Conservation (phyloP, 2,113 vertebrate species). For the Hucho hucho region DNA sequence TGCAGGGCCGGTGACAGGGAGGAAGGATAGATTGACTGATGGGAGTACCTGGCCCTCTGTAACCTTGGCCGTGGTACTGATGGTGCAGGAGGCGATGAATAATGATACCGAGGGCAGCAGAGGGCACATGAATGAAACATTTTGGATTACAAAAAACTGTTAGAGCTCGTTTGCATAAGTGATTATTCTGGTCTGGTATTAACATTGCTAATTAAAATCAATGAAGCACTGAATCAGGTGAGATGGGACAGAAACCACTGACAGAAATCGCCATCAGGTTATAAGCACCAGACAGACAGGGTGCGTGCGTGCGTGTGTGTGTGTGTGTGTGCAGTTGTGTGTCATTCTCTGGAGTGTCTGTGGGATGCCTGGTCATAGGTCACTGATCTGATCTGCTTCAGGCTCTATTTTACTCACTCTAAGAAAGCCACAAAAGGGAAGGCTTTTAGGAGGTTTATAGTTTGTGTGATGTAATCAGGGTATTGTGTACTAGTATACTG, state of each 20-base stretch:
- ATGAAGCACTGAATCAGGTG: not conserved
- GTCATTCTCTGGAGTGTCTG: too few species aligned
- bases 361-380: too few species aligned
- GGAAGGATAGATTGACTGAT: too few species aligned
- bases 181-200: not conserved
- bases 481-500: too few species aligned
- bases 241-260: not conserved
- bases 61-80: too few species aligned
- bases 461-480: too few species aligned
- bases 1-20: too few species aligned
- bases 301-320: not conserved
- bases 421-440: too few species aligned
- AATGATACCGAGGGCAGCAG: not conserved
- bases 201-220: conserved; percentile 34
- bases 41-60: too few species aligned
- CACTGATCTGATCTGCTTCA: too few species aligned
- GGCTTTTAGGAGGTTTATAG: too few species aligned
- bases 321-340: not conserved
- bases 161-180: conserved; percentile 17
- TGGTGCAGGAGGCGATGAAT: not conserved
- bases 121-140: conserved; percentile 3
- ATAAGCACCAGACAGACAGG: not conserved
- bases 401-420: too few species aligned
- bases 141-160: not conserved
- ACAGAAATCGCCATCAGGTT: not conserved